These are phyloP conservation scores for Telmatherina bonti DNA, from an alignment of 2,797 vertebrate species.

Conservation along the genomic window DNA sequence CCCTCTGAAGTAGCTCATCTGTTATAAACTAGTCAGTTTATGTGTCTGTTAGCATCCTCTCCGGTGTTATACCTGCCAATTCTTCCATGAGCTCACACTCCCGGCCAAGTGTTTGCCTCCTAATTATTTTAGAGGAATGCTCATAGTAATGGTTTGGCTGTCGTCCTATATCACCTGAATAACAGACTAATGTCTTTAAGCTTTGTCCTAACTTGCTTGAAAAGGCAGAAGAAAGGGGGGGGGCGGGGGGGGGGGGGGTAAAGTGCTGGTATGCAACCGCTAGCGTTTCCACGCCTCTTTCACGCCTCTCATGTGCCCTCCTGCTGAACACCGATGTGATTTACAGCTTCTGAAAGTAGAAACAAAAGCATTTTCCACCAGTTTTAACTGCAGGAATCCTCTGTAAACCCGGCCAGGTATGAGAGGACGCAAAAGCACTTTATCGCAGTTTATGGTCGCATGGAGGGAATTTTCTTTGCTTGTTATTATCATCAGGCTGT, in stretches of 20 bases:
- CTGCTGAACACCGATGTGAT: slow-evolving; percentile 52
- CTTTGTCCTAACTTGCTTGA: slow-evolving; percentile 70
- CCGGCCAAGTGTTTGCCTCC: slow-evolving; percentile 51
- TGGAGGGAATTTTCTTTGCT: background rate
- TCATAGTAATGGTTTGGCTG: slow-evolving; percentile 70
- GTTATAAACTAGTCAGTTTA: slow-evolving; percentile 70
- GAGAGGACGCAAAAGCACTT: background rate
- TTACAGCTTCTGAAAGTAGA: slow-evolving; percentile 51
- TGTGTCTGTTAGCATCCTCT: slow-evolving; percentile 55
- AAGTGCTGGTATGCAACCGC: slow-evolving; percentile 58
- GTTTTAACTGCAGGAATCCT: slow-evolving; percentile 39
- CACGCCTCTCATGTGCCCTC: slow-evolving; percentile 33
- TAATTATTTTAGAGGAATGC: slow-evolving; percentile 84
- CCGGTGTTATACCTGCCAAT: slow-evolving; percentile 54
- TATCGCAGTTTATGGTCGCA: background rate
- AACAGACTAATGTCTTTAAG: slow-evolving; percentile 74
- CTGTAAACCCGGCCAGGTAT: slow-evolving; percentile 4
- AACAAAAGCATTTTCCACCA: slow-evolving; percentile 50
- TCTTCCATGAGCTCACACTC: slow-evolving; percentile 48
- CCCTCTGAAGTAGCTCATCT: slow-evolving; percentile 47
- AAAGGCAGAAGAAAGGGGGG: slow-evolving; percentile 56
- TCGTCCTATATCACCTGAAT: slow-evolving; percentile 69
- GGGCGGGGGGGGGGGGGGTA: background rate
- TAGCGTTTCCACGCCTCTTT: slow-evolving; percentile 47
- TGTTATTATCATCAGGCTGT: background rate